Evolutionary conservation across 2,113 vertebrate species (phyloP).

Genomic region (Psophia crepitans): DNA sequence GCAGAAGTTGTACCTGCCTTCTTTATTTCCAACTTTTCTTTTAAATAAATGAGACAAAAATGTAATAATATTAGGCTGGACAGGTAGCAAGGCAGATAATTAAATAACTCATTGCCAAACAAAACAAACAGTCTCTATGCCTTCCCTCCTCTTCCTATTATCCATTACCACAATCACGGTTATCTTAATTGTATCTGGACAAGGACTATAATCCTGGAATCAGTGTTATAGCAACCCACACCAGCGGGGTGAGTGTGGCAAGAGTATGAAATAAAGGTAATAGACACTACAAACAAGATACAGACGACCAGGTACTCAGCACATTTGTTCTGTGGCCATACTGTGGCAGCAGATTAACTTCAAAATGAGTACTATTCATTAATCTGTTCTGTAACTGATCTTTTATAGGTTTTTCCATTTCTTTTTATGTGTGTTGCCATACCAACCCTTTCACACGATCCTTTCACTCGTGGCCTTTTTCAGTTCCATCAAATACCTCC

Average conservation of each 20-base stretch:
- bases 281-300: neutral
- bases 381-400: neutral
- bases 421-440: neutral
- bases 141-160: neutral
- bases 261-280: neutral
- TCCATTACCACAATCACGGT: neutral
- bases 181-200: neutral
- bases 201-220: neutral
- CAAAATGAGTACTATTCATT: neutral
- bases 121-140: neutral
- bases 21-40: neutral
- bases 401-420: neutral
- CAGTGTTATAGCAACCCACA: neutral
- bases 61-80: neutral
- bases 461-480: neutral
- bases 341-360: neutral
- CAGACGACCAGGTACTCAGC: neutral
- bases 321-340: neutral
- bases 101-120: neutral
- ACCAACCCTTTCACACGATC: neutral
- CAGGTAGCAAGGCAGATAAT: neutral
- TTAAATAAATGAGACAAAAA: neutral
- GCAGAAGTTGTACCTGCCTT: neutral
- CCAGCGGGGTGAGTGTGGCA: neutral
- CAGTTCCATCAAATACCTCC: neutral